Evolutionary conservation across 1,140 invertebrate species (phyloP).

Genomic region (Brachionus manjavacas): DNA sequence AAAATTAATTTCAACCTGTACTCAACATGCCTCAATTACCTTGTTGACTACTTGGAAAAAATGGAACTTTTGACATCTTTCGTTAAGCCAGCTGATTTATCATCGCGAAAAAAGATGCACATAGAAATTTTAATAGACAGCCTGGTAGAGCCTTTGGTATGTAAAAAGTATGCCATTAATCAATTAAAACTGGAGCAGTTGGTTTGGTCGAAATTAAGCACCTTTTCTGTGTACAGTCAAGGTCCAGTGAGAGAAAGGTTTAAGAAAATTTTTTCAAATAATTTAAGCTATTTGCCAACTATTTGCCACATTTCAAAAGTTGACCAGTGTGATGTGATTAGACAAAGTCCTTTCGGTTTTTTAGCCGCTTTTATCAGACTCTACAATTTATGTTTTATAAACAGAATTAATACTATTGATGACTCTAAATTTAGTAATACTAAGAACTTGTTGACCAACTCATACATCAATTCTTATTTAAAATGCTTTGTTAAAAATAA

Average conservation of each 20-base stretch:
- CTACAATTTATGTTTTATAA: slow-evolving; percentile 10
- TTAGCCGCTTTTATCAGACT: slow-evolving; percentile 3
- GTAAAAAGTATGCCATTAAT: neutral
- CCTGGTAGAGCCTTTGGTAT: neutral
- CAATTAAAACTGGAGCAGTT: neutral
- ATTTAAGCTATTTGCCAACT: slow-evolving; percentile 34
- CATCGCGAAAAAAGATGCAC: neutral
- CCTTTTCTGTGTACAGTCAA: neutral
- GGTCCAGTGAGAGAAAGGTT: neutral
- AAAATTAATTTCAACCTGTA: neutral
- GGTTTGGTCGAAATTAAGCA: neutral
- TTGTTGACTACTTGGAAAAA: neutral
- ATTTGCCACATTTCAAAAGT: neutral
- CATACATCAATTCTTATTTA: neutral
- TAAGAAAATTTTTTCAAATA: neutral
- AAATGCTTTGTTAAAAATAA: slow-evolving; percentile 6
- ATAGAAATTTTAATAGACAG: slow-evolving; percentile 7
- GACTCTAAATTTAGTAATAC: slow-evolving; percentile 7
- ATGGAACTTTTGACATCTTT: neutral
- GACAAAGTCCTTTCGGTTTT: slow-evolving; percentile 13
- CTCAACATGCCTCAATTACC: neutral
- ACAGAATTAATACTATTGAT: neutral
- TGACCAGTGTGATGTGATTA: neutral
- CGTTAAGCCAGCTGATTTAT: neutral
- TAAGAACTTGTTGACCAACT: neutral